Base-by-base conservation (phyloP, 23 tunicate genomes). In the Trididemnum clinides region DNA sequence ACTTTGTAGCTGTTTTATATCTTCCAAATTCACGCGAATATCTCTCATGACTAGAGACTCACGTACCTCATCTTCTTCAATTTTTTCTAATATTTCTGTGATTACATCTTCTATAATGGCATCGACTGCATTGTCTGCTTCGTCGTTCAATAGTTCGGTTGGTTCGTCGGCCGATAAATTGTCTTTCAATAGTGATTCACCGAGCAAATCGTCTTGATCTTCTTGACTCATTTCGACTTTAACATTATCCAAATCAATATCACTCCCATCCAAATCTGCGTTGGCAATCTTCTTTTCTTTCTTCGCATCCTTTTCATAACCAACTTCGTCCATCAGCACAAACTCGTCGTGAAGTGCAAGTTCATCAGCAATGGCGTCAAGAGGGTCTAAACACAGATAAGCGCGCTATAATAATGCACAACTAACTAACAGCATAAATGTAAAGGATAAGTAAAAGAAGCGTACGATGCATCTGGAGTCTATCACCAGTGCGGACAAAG, bases 341-440 rank as follows among this genome's bases (percentile, higher is more conserved):
- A 87, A 87, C 50, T 87, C 91, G n/a, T 87, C 91, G 34, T 80
- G 81, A 34, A 87, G 80, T 31, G 91, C 91, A 0, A 87, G 81
- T 39, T 87, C 91, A 33, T 87, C 85, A 7, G 91, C 91, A 33
- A 87, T 65, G 5, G 72, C 84, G 70, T 87, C 91, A 81, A 87
- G 85, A 0, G 91, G 91, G 70, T 87, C 91, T 80, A 36, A 44
- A 44, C n/a, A n/a, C n/a, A n/a, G n/a, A n/a, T n/a, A n/a, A n/a
- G n/a, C n/a, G n/a, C n/a, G n/a, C n/a, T n/a, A n/a, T n/a, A n/a
- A n/a, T n/a, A n/a, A n/a, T n/a, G n/a, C n/a, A n/a, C n/a, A n/a
- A n/a, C n/a, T n/a, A n/a, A n/a, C n/a, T n/a, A n/a, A n/a, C n/a
- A n/a, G n/a, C n/a, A n/a, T n/a, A n/a, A n/a, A n/a, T n/a, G n/a